These are phyloP conservation scores for Epicampocera succincta DNA, from an alignment of 2,888 invertebrate genomes.

Conservation along the genomic window DNA sequence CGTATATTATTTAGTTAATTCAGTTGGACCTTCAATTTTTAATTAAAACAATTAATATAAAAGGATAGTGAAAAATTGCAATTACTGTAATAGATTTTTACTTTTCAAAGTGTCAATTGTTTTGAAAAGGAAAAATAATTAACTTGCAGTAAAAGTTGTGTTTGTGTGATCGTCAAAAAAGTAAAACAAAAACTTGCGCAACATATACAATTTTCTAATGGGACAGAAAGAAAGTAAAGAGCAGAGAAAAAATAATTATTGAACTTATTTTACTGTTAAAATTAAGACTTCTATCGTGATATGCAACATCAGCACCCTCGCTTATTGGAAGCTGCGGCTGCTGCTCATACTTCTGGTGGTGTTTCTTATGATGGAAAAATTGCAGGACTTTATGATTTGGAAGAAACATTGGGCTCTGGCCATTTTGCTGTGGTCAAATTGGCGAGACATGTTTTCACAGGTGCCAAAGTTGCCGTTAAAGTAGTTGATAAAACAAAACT, in stretches of 20 bases:
- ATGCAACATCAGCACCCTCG: conserved; percentile 67
- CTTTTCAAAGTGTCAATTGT: conserved; percentile 55
- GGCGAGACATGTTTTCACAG: conserved; percentile 99
- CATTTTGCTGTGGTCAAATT: conserved; percentile 97
- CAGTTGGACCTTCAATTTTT: neutral
- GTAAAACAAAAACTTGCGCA: conserved; percentile 61
- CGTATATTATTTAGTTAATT: conserved; percentile 17
- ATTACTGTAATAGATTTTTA: conserved; percentile 40
- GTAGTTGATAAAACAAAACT: conserved; percentile 99
- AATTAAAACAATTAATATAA: conserved; percentile 17
- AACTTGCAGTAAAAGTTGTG: conserved; percentile 10
- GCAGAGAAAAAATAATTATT: conserved; percentile 18
- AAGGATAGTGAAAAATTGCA: conserved; percentile 33
- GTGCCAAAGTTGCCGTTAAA: conserved; percentile 98
- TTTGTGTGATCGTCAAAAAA: conserved; percentile 43
- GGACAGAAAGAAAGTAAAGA: conserved; percentile 28
- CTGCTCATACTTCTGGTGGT: conserved; percentile 74
- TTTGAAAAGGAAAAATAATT: conserved; percentile 49
- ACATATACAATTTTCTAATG: conserved; percentile 51
- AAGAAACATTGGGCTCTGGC: conserved; percentile 98
- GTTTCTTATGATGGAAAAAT: conserved; percentile 87
- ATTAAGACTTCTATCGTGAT: conserved; percentile 48
- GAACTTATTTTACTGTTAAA: neutral
- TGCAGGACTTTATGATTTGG: conserved; percentile 98
- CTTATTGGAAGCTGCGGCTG: conserved; percentile 74